Evolutionary conservation across 2,113 vertebrate genomes (phyloP).

Genomic region (Rattus rattus): DNA sequence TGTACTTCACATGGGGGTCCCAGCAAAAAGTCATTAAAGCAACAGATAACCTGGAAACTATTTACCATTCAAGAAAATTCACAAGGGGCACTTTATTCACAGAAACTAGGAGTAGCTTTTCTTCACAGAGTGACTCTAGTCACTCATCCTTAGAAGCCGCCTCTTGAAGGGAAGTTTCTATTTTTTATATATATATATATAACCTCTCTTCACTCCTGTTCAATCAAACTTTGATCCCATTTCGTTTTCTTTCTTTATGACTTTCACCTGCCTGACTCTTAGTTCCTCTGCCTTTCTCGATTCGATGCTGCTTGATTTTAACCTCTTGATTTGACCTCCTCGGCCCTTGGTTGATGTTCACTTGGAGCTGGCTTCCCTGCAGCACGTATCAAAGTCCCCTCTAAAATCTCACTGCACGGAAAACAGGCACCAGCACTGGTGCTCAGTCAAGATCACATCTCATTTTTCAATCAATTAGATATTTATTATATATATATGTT

Average conservation of each 20-base stretch:
- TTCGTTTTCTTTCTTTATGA: not conserved
- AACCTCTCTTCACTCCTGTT: not conserved
- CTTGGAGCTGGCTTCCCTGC: not conserved
- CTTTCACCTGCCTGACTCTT: not conserved
- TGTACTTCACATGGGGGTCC: not conserved
- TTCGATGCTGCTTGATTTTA: slow-evolving; percentile 9
- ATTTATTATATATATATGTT: not conserved
- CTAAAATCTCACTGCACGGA: not conserved
- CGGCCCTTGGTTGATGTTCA: not conserved
- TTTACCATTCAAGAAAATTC: not conserved
- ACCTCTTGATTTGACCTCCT: slow-evolving; percentile 2
- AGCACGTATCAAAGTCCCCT: not conserved
- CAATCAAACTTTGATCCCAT: slow-evolving; percentile 14
- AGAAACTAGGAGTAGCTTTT: not conserved
- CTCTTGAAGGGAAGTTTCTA: slow-evolving; percentile 7
- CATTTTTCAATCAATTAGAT: not conserved
- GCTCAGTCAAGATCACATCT: not conserved
- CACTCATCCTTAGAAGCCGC: not conserved
- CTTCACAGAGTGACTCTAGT: not conserved
- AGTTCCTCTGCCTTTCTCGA: not conserved
- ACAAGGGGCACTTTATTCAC: not conserved
- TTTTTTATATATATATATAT: not conserved
- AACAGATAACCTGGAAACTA: not conserved
- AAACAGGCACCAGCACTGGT: not conserved
- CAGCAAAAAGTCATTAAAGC: not conserved